phyloP scores from a whole-genome alignment of 2,797 vertebrate species.

The Notolepis coatsorum region DNA sequence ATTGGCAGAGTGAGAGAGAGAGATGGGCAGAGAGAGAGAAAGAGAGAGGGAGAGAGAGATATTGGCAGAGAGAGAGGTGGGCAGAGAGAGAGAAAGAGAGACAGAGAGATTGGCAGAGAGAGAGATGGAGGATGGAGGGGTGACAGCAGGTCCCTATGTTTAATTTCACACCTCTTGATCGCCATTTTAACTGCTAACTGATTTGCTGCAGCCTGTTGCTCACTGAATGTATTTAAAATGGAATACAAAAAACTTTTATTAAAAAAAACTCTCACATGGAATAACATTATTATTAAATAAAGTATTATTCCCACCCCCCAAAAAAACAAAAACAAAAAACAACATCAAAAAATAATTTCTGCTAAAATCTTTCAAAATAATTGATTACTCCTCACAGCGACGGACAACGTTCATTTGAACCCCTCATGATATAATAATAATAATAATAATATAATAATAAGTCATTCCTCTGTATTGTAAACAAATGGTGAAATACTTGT shows the following conservation, averaged over 20 bases:
- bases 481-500: too few species aligned
- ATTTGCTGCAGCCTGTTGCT: slow-evolving; percentile 14
- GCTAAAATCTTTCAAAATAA: too few species aligned
- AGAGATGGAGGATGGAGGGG: background rate
- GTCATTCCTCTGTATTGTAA: too few species aligned
- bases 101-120: slow-evolving; percentile 13
- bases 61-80: background rate
- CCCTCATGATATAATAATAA: too few species aligned
- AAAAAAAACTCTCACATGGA: background rate
- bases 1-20: background rate
- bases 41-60: slow-evolving; percentile 19
- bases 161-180: slow-evolving; percentile 66
- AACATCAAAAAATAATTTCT: too few species aligned
- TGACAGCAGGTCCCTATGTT: slow-evolving; percentile 44
- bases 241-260: background rate
- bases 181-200: slow-evolving; percentile 64
- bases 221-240: background rate
- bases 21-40: background rate
- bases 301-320: background rate
- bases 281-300: background rate
- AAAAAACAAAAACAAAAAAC: background rate
- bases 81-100: slow-evolving; percentile 15
- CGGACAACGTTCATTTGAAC: too few species aligned
- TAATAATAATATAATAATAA: too few species aligned
- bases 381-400: too few species aligned